A percentile compares a stretch with the other conserved stretches of the same genome.
phyloP scores from a whole-genome alignment of 2,888 invertebrate species.

The Drosophila pullipes region DNA sequence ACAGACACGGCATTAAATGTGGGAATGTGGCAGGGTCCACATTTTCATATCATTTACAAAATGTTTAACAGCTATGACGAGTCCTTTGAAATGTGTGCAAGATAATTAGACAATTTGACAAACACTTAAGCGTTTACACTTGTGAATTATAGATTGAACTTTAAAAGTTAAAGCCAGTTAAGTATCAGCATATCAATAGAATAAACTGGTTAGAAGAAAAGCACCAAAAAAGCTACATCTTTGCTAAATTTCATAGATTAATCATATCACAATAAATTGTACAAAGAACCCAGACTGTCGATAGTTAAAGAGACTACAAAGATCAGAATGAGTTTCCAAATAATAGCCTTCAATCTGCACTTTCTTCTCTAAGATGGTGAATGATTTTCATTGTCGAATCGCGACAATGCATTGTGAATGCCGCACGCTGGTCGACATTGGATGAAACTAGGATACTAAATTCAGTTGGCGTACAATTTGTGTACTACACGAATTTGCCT shows the following conservation, averaged over 20 bases:
- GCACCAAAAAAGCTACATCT: accelerated
- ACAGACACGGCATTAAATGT: conserved; percentile 34
- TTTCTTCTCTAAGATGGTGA: conserved; percentile 6
- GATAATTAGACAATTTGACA: background rate
- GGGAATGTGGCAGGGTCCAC: background rate
- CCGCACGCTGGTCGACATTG: conserved; percentile 29
- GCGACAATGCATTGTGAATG: conserved; percentile 29
- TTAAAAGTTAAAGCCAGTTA: background rate
- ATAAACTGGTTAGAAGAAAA: background rate
- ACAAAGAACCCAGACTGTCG: background rate
- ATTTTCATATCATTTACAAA: conserved; percentile 38
- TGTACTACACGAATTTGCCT: conserved; percentile 37
- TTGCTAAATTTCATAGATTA: background rate
- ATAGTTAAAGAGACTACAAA: background rate
- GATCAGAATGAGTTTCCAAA: background rate
- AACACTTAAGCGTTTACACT: background rate
- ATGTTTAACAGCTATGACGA: background rate
- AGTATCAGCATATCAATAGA: background rate
- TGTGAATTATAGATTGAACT: background rate
- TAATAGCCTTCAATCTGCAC: background rate
- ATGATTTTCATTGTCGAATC: conserved; percentile 24
- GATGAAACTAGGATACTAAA: conserved; percentile 60
- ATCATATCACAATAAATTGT: background rate
- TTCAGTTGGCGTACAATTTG: conserved; percentile 56
- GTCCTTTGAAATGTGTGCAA: background rate